These are phyloP conservation scores for Marcusenius ussheri DNA, from an alignment of 2,113 vertebrate species.

Conservation along the genomic window DNA sequence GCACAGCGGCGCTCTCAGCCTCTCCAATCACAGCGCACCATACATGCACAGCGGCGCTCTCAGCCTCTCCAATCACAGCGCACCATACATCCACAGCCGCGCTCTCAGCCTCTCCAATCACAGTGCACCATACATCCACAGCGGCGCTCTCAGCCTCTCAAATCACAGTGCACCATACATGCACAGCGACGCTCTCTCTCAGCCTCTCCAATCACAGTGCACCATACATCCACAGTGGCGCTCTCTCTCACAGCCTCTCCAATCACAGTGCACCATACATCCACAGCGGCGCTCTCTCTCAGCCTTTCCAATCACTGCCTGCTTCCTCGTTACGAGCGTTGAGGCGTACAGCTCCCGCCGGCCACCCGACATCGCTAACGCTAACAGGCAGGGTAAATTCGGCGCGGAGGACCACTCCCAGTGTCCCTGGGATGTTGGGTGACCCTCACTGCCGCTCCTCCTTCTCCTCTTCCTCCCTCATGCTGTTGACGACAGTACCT, in stretches of 20 bases:
- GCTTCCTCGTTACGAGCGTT: background rate
- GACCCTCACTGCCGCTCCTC: background rate
- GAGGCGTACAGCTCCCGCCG: background rate
- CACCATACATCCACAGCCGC: too few relatives aligned
- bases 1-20: background rate
- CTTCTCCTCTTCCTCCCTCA: slow-evolving; percentile 39
- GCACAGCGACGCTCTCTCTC: too few relatives aligned
- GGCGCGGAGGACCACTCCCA: slow-evolving; percentile 9
- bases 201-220: too few relatives aligned
- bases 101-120: too few relatives aligned
- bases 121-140: too few relatives aligned
- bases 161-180: too few relatives aligned
- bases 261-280: too few relatives aligned
- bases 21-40: background rate
- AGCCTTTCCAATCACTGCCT: background rate
- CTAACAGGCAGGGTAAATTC: background rate
- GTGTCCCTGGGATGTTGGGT: background rate
- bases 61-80: too few relatives aligned
- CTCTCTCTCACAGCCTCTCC: too few relatives aligned
- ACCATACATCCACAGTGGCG: too few relatives aligned
- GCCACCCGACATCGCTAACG: background rate
- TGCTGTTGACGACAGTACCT: slow-evolving; percentile 36
- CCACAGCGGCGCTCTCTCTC: background rate
- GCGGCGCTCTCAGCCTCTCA: too few relatives aligned
- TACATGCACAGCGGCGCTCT: background rate